Evolutionary conservation across 2,113 vertebrate species (phyloP), one percentile per base, ranked within the genome.

Genomic region (Serilophus lunatus): DNA sequence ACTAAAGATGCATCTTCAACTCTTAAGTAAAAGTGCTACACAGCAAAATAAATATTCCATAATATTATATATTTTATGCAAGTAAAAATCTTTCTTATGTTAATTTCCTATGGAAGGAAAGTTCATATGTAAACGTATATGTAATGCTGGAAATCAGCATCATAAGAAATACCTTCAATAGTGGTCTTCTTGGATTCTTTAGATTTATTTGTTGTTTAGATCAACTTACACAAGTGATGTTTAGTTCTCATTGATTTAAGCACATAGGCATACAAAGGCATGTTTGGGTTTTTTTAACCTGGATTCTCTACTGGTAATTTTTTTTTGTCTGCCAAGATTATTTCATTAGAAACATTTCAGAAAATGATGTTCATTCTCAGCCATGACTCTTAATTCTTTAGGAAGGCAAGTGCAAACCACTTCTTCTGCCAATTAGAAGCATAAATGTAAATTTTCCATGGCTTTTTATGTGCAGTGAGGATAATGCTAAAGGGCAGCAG

Each of bases 201-300:
- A 36, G 6, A 26, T 53, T 14, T 49, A 26, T 53, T 14, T 49
- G 18, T 44, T 14, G 17, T 81, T 75, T 25, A 51, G 7, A 15
- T 60, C 8, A 22, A 40, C 3, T 75, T 23, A 22, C 15, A 5
- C 7, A 45, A 36, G 6, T 12, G 16, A 7, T 1, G 35, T 64
- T 82, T 24, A 71, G 14, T 10, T 78, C 28, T 59, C 59, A 12
- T 10, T 53, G 4, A 47, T 82, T 47, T 26, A 54, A 71, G 24
- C 19, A 35, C 3, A 18, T 2, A 29, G 4, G 23, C 5, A 35
- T 10, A 31, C 2, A 35, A 57, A 79, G 2, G 2, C 19, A 3
- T 38, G 18, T 23, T 63, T 23, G 14, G 3, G 4, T 10, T 49
- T 36, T 42, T 44, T 63, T 78, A 24, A 49, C 31, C 36, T 63